Percentiles rank a stretch among this genome's conserved stretches.
Conservation (phyloP, 2,113 vertebrate genomes). For the Abramis brama region DNA sequence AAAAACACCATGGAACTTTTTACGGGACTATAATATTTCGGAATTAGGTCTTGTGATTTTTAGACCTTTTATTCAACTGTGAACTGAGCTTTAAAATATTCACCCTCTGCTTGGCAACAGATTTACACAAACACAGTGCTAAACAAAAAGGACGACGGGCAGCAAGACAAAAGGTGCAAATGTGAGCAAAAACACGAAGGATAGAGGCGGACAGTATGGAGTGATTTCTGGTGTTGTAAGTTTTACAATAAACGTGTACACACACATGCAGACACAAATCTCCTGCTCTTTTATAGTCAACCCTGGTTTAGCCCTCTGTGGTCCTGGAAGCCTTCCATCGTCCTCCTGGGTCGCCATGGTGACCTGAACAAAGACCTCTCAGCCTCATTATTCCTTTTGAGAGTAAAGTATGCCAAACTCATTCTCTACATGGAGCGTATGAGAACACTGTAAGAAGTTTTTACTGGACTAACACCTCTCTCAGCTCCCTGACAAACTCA, state of each 20-base stretch:
- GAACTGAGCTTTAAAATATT: not conserved
- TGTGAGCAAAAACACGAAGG: not conserved
- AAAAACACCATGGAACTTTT: not conserved
- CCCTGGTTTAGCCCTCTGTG: slow-evolving; percentile 17
- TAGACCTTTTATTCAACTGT: not conserved
- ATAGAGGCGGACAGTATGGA: not conserved
- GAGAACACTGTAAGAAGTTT: not conserved
- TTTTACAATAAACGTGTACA: slow-evolving; percentile 6
- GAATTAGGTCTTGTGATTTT: not conserved
- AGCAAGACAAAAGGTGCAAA: not conserved
- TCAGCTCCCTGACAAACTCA: not conserved
- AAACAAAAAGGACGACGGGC: not conserved
- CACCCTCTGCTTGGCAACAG: not conserved
- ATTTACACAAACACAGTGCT: not conserved
- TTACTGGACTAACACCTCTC: not conserved
- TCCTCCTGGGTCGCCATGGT: slow-evolving; percentile 34
- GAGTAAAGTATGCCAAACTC: slow-evolving; percentile 18
- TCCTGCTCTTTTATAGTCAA: slow-evolving; percentile 51
- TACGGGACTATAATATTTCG: no score
- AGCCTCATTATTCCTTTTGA: slow-evolving; percentile 16
- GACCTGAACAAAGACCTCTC: slow-evolving; percentile 32
- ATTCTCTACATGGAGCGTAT: not conserved
- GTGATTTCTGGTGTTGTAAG: not conserved
- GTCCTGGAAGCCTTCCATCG: slow-evolving; percentile 44
- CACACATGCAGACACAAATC: slow-evolving; percentile 19